Evolutionary conservation across 2,888 invertebrate genomes (phyloP).

Genomic region (Cantharis lateralis): DNA sequence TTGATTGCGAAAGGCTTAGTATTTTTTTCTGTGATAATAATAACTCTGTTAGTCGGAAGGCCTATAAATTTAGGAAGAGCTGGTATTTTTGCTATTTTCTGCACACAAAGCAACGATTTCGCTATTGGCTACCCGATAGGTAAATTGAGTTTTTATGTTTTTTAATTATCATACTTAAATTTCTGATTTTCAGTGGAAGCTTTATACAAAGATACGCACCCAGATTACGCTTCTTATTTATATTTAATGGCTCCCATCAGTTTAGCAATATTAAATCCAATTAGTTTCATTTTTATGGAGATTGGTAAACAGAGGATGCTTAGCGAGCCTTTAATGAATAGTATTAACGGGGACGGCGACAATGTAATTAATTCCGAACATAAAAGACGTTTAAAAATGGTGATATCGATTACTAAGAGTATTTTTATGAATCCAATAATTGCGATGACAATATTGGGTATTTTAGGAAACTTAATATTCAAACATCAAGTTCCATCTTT

Average conservation of each 20-base stretch:
- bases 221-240: conserved; percentile 87
- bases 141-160: conserved; percentile 56
- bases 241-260: conserved; percentile 95
- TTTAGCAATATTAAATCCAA: conserved; percentile 87
- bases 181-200: conserved; percentile 71
- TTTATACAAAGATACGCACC: conserved; percentile 82
- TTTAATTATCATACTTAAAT: not conserved
- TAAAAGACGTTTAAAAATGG: conserved; percentile 48
- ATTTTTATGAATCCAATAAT: conserved; percentile 88
- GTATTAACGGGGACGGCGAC: conserved; percentile 43
- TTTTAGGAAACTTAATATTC: conserved; percentile 82
- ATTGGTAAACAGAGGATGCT: conserved; percentile 62
- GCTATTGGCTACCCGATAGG: conserved; percentile 95
- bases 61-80: conserved; percentile 83
- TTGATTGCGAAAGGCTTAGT: conserved; percentile 83
- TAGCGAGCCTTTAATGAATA: conserved; percentile 36
- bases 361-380: conserved; percentile 37
- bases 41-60: conserved; percentile 79
- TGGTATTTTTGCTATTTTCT: conserved; percentile 91
- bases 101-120: conserved; percentile 97
- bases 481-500: conserved; percentile 77
- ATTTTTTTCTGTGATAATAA: conserved; percentile 77
- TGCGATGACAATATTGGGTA: conserved; percentile 90
- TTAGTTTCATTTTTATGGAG: conserved; percentile 90
- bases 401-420: conserved; percentile 62